Conservation (phyloP, 1,140 invertebrate species). For the Liolophura sinensis region DNA sequence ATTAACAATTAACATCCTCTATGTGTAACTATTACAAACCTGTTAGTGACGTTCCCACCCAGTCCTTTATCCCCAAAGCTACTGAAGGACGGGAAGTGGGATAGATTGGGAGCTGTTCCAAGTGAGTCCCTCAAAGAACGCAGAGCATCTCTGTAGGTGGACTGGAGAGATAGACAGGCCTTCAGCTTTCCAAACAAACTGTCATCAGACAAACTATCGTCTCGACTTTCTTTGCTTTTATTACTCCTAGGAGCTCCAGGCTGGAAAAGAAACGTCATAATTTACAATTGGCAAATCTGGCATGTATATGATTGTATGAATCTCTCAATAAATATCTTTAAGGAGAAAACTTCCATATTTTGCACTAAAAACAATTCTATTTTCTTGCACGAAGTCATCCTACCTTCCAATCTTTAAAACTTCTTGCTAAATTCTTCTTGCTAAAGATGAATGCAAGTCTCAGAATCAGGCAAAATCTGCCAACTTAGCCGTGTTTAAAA, state of each 20-base stretch:
- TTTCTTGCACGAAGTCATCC: no score
- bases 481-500: no score
- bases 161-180: constrained; percentile 51
- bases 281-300: not conserved
- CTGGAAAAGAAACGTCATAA: constrained; percentile 4
- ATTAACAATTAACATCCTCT: no score
- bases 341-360: not conserved
- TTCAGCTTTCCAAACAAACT: constrained; percentile 46
- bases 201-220: constrained; percentile 38
- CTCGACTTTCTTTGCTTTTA: constrained; percentile 38
- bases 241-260: constrained; percentile 20
- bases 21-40: no score
- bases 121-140: constrained; percentile 51
- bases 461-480: no score
- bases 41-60: no score
- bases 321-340: not conserved
- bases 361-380: no score
- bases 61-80: constrained; percentile 34
- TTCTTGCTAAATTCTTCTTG: no score
- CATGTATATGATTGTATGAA: not conserved
- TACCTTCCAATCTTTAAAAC: no score
- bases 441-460: no score
- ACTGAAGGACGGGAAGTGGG: constrained; percentile 55
- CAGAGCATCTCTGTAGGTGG: constrained; percentile 49
- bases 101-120: constrained; percentile 45